Percentiles rank a stretch among this genome's conserved stretches.
Evolutionary conservation across 2,797 vertebrate species (phyloP).

Genomic region (Tapirus indicus): DNA sequence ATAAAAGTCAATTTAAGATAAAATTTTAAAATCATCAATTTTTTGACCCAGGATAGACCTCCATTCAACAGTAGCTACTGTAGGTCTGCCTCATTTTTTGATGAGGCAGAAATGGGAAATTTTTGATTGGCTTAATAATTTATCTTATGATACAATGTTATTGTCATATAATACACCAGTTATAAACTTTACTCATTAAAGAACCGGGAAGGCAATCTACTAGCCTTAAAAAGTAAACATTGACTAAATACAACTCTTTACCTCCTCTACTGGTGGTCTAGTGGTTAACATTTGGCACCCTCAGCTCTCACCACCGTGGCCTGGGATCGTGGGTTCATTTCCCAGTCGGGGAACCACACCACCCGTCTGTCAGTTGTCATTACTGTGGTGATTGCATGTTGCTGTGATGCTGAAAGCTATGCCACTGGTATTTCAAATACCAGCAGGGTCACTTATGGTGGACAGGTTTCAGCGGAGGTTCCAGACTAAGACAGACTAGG

Average conservation of each 20-base stretch:
- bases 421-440: too few relatives aligned
- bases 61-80: neutral
- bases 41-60: neutral
- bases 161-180: neutral
- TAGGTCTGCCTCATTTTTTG: neutral
- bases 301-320: too few relatives aligned
- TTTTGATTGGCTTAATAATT: neutral
- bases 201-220: neutral
- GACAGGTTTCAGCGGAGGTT: too few relatives aligned
- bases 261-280: neutral
- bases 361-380: too few relatives aligned
- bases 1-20: slow-evolving; percentile 48
- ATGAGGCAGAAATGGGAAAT: slow-evolving; percentile 22
- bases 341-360: too few relatives aligned
- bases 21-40: neutral
- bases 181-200: slow-evolving; percentile 30
- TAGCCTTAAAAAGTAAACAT: slow-evolving; percentile 43
- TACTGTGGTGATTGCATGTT: too few relatives aligned
- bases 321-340: too few relatives aligned
- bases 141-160: neutral
- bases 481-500: too few relatives aligned
- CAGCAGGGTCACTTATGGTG: too few relatives aligned
- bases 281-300: too few relatives aligned
- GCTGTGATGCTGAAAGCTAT: too few relatives aligned
- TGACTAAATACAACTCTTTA: neutral